Evolutionary conservation across 2,113 vertebrate species (phyloP), one percentile per base, ranked within the genome.

Genomic region (Thinocorus orbignyianus): DNA sequence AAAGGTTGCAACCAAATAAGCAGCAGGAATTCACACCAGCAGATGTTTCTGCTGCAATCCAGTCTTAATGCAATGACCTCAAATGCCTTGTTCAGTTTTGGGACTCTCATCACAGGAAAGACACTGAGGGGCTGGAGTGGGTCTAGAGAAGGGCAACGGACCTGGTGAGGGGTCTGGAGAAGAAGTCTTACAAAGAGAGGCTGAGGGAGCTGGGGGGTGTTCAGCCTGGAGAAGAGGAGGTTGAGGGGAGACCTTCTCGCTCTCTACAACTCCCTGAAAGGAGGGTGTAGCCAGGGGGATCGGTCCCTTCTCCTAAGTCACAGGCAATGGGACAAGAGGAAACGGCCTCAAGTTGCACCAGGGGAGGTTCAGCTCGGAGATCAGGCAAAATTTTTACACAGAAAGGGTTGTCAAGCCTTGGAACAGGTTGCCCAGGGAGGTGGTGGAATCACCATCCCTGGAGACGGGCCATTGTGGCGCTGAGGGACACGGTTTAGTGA

Each of bases 61-160:
- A 61, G 22, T 37, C 78, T 24, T 7, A 41, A 8, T 3, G 8
- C 42, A 58, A 11, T 0, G 0, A 33, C 41, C 19, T 42, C 19
- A 12, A 65, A 15, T 23, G 14, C 39, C 4, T 13, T 44, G 28
- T 65, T 22, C 28, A 16, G 41, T 42, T 42, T 44, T 31, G 9
- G 41, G 39, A 9, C 13, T 28, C 28, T 44, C 9, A 44, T 19
- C 11, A 10, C 62, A 65, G 22, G 12, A 64, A 13, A 19, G 61
- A 64, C 17, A 8, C 4, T 28, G 61, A 65, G 41, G 19, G 9
- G 13, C 19, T 31, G 28, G 62, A 65, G 62, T 1, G 1, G 9
- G 62, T 31, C 62, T 28, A 42, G 39, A 64, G 39, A 65, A 42
- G 62, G 28, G 28, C 26, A 42, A 41, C 0, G 2, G 17, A 41